A percentile compares a stretch with the other conserved stretches of the same genome.
Conservation (phyloP, 2,113 vertebrate genomes). For the Tamias sibiricus region DNA sequence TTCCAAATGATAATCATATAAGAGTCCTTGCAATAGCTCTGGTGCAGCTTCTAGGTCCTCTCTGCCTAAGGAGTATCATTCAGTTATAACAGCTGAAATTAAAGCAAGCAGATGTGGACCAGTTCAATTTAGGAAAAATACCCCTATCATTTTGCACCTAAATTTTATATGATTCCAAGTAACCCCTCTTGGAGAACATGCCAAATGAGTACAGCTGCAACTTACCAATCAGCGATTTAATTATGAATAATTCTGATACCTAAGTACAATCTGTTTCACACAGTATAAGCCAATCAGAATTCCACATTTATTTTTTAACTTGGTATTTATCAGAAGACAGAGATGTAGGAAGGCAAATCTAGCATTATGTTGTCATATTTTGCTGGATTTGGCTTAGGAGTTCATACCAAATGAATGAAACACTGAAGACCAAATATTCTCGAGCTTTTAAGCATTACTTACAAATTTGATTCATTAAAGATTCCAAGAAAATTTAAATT, state of each 20-base stretch:
- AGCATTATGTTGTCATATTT: not conserved
- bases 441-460: not conserved
- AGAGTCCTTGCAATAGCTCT: not conserved
- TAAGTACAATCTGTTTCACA: not conserved
- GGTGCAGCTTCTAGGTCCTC: not conserved
- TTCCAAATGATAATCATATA: not conserved
- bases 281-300: not conserved
- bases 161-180: not conserved
- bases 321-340: not conserved
- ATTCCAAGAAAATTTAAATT: not conserved
- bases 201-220: not conserved
- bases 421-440: not conserved
- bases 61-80: not conserved
- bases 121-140: not conserved
- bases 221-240: not conserved
- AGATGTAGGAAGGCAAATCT: not conserved
- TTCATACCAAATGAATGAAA: not conserved
- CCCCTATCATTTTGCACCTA: not conserved
- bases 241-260: not conserved
- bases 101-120: not conserved
- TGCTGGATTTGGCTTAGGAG: not conserved
- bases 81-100: not conserved
- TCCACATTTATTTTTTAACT: not conserved
- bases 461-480: not conserved
- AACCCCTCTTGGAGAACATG: not conserved